These are phyloP conservation scores for Pachypeltis micranthus DNA, from an alignment of 1,140 invertebrate species.

Conservation along the genomic window DNA sequence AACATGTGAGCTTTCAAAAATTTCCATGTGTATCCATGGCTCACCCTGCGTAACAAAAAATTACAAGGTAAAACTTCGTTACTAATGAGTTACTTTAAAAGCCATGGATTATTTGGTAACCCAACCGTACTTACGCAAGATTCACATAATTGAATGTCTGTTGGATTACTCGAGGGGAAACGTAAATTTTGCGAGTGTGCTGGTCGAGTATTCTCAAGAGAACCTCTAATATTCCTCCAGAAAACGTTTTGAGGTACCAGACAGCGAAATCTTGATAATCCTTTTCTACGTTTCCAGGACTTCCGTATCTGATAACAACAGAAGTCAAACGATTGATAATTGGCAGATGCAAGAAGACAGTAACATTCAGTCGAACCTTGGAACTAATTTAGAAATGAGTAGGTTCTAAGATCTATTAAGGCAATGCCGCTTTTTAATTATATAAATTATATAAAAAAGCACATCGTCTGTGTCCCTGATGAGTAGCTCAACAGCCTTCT, in stretches of 20 bases:
- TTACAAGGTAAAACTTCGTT: slow-evolving; percentile 19
- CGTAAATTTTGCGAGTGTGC: slow-evolving; percentile 75
- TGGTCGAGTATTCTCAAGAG: slow-evolving; percentile 76
- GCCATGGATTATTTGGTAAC: neutral
- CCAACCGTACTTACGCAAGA: slow-evolving; percentile 65
- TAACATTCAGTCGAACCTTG: neutral
- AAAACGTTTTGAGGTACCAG: slow-evolving; percentile 92
- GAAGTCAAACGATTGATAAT: neutral
- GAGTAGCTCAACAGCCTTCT: too few species aligned
- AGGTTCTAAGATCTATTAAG: too few species aligned
- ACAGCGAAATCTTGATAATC: slow-evolving; percentile 89
- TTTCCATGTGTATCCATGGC: slow-evolving; percentile 91
- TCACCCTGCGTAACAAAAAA: slow-evolving; percentile 47
- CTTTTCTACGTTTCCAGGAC: slow-evolving; percentile 79
- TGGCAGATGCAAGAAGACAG: neutral
- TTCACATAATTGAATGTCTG: slow-evolving; percentile 83
- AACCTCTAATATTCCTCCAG: slow-evolving; percentile 74
- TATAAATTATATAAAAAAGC: too few species aligned
- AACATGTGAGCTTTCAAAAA: slow-evolving; percentile 86
- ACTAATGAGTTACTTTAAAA: neutral
- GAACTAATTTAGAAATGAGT: neutral
- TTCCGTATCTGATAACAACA: slow-evolving; percentile 73
- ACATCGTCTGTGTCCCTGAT: too few species aligned
- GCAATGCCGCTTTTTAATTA: too few species aligned
- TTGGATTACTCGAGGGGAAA: slow-evolving; percentile 85